Conservation (phyloP, 2,113 vertebrate genomes). For the Erinaceus europaeus region DNA sequence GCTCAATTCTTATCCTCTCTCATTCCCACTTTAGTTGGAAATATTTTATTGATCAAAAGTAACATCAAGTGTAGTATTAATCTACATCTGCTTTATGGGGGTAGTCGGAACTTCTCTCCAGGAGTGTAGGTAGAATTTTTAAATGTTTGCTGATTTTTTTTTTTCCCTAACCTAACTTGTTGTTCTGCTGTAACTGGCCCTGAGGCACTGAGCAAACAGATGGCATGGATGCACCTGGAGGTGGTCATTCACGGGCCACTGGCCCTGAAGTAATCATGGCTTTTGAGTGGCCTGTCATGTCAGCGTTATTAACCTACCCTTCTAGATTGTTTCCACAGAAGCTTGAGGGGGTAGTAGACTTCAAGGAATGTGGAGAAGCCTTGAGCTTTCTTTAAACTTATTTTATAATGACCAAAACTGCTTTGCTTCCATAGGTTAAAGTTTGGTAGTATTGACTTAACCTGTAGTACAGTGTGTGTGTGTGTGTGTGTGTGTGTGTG, state of each 20-base stretch:
- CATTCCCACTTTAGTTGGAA: conserved; percentile 11
- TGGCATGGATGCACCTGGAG: background rate
- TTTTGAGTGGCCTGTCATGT: background rate
- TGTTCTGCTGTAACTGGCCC: background rate
- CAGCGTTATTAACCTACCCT: background rate
- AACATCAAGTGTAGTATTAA: conserved; percentile 28
- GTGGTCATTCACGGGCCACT: background rate
- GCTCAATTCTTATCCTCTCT: conserved; percentile 22
- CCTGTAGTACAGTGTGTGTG: no score
- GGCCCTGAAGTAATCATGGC: background rate
- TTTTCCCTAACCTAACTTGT: background rate
- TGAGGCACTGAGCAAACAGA: background rate
- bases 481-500: no score
- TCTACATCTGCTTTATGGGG: background rate
- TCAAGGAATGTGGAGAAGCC: background rate
- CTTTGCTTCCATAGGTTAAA: background rate
- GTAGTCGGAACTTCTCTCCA: conserved; percentile 6
- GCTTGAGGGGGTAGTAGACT: background rate
- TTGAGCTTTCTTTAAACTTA: conserved; percentile 10
- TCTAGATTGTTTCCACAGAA: background rate
- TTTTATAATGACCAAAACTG: background rate
- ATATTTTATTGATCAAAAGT: conserved; percentile 23
- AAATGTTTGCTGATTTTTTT: background rate
- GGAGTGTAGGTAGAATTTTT: background rate
- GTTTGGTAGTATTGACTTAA: background rate